Evolutionary conservation across 2,888 invertebrate species (phyloP), one percentile per base, ranked within the genome.

Genomic region (Platycheirus albimanus): DNA sequence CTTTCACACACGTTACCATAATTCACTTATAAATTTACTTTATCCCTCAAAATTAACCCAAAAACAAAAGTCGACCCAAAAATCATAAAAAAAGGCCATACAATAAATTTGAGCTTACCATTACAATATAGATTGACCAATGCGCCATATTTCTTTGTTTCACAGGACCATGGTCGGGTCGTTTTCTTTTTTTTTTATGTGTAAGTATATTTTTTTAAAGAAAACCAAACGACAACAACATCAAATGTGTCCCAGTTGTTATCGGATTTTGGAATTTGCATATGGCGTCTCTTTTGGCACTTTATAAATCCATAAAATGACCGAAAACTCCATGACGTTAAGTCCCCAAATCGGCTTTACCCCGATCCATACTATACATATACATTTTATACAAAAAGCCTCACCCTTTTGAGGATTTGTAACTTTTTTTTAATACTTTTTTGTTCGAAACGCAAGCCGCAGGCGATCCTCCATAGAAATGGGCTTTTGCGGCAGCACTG

Each of bases 301-400:
- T 84, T 84, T 84, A 84, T 84, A 84, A 84, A 79, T 84, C 84
- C 84, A 84, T 79, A 84, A 84, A 84, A 84, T 84, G 84, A 84
- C 84, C 84, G 84, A 84, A 70, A 84, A 84, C 84, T 84, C 84
- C 84, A 84, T 84, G 84, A 84, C 79, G 84, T 75, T 79, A 79
- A 84, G 75, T 67, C 84, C 70, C 75, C 79, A 84, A 84, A 84
- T 84, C 84, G 79, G 84, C 79, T 84, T 84, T 84, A 66, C 79
- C n/a, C 54, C 70, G 64, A 69, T 79, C 70, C 72, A 52, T 47
- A 69, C n/a, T n/a, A n/a, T n/a, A n/a, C n/a, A n/a, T n/a, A n/a
- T n/a, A n/a, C n/a, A n/a, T n/a, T n/a, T n/a, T 56, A 45, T 41
- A 66, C 24, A 28, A 33, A 63, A n/a, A n/a, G 13, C 41, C 51